Conservation (phyloP, 2,888 invertebrate genomes). For the Linnaemya tessellans region DNA sequence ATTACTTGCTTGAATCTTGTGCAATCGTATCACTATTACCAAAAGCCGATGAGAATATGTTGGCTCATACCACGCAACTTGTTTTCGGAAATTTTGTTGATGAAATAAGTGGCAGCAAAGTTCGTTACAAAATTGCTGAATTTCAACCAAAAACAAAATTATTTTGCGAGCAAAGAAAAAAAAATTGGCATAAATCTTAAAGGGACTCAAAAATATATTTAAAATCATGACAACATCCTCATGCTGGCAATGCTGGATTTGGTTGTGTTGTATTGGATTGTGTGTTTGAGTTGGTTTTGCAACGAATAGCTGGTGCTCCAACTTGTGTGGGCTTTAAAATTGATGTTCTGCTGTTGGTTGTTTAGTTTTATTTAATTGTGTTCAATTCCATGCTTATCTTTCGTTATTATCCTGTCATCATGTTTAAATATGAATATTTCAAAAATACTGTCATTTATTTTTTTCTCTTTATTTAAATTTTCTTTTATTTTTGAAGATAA, state of each 20-base stretch:
- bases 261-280: slow-evolving; percentile 6
- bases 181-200: no score
- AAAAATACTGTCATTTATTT: slow-evolving; percentile 10
- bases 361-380: slow-evolving; percentile 26
- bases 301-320: slow-evolving; percentile 31
- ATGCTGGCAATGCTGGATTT: not conserved
- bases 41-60: no score
- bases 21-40: no score
- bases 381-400: slow-evolving; percentile 49
- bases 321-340: slow-evolving; percentile 62
- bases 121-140: no score
- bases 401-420: slow-evolving; percentile 69
- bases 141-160: no score
- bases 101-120: no score
- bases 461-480: not conserved
- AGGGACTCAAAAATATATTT: no score
- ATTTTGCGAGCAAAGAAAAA: no score
- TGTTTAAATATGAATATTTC: slow-evolving; percentile 62
- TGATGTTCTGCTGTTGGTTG: not conserved
- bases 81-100: no score
- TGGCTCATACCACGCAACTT: no score
- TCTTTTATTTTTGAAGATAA: not conserved
- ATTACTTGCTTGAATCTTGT: no score
- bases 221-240: no score
- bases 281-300: slow-evolving; percentile 41